Evolutionary conservation across 2,888 invertebrate species (phyloP).

Genomic region (Acanthopleura granulata): DNA sequence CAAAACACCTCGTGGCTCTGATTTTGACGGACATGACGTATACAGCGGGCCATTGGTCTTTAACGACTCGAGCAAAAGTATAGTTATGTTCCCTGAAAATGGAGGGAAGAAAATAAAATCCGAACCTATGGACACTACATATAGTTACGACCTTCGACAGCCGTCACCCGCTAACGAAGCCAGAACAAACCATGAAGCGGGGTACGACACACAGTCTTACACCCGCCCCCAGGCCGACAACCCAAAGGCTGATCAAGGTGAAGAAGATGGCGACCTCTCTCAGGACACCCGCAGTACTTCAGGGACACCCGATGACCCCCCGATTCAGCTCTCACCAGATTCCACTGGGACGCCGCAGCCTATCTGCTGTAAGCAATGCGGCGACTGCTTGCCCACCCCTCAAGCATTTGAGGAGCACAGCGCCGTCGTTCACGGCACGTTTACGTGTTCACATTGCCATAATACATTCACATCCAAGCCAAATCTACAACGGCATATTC

Average conservation of each 20-base stretch:
- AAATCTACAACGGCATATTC: slow-evolving; percentile 54
- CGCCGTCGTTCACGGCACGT: slow-evolving; percentile 41
- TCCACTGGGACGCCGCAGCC: neutral
- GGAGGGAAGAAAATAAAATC: neutral
- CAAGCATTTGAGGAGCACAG: slow-evolving; percentile 47
- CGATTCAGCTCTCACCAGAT: neutral
- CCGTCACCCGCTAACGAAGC: neutral
- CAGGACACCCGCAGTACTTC: neutral
- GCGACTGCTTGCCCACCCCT: slow-evolving; percentile 36
- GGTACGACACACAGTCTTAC: neutral
- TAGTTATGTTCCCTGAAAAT: neutral
- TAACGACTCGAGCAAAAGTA: neutral
- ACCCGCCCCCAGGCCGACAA: neutral
- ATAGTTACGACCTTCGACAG: neutral
- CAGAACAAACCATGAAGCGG: neutral
- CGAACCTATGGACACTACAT: neutral
- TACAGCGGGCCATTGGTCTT: neutral
- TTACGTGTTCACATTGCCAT: slow-evolving; percentile 51
- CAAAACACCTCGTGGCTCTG: neutral
- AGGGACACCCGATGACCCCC: neutral
- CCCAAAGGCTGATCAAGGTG: neutral
- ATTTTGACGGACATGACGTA: neutral
- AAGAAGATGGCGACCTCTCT: neutral
- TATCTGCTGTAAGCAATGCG: slow-evolving; percentile 44
- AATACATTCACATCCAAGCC: slow-evolving; percentile 52